Base-by-base conservation (phyloP, 1,140 invertebrate species). In the Nasonia vitripennis region DNA sequence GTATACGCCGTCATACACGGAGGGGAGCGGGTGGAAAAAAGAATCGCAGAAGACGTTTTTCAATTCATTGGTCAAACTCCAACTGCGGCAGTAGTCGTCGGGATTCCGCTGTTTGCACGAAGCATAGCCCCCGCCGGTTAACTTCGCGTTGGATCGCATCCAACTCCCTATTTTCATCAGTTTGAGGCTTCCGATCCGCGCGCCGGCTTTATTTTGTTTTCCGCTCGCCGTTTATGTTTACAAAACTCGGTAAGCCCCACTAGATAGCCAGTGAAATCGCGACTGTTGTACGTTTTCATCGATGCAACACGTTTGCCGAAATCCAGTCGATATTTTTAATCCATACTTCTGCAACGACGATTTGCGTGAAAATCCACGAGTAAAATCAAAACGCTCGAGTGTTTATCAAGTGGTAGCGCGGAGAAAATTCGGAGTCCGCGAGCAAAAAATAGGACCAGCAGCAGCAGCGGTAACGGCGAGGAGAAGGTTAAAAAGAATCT, bases 81-180 rank as follows among this genome's bases (percentile, higher is more conserved):
- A 86, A 71, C 41, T 81, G 20, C 55, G 17, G 55, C 20, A n/a
- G 55, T 45, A n/a, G 55, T 45, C 10, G 48, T 48, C 2, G 73
- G 62, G 80, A 77, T 75, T 68, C 48, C 12, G 62, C 48, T 86
- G 85, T 86, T 86, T 86, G 48, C 75, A 67, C 45, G 62, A 55
- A 80, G 55, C 55, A 62, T n/a, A 62, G 84, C 68, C 6, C 9
- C 41, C 41, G 7, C 10, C 41, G 79, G 79, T 82, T 77, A 86
- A 86, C 71, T 86, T 78, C 48, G 51, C 75, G 41, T 83, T 86
- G 80, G 80, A 86, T 83, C n/a, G 12, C 48, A 79, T 86, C 85
- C 85, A 86, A 86, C 51, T 86, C 67, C 62, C 75, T 83, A 86
- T 86, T 86, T 86, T 73, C 85, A 86, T 86, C 74, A 83, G 80